A percentile compares a stretch with the other conserved stretches of the same genome.
Evolutionary conservation across 2,113 vertebrate genomes (phyloP).

Genomic region (Aythya baeri): DNA sequence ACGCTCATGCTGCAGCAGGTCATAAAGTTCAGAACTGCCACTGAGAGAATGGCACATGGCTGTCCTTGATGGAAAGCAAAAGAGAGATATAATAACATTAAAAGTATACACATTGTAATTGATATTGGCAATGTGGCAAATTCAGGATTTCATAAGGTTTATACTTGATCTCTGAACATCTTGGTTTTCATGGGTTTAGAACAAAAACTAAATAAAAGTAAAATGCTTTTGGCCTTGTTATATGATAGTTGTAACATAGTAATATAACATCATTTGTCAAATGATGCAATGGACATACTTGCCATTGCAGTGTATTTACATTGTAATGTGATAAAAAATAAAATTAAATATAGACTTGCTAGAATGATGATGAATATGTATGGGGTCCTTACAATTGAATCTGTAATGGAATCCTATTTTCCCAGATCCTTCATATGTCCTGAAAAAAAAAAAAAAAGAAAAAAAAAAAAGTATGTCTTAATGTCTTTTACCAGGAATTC

Average conservation of each 20-base stretch:
- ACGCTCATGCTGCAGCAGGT: background rate
- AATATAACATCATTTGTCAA: background rate
- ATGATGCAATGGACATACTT: background rate
- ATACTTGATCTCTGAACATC: background rate
- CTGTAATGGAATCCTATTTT: background rate
- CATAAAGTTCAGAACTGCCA: background rate
- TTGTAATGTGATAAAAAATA: background rate
- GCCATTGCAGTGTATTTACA: background rate
- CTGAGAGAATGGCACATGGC: accelerated
- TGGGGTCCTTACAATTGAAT: background rate
- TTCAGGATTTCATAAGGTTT: background rate
- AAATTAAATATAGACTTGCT: background rate
- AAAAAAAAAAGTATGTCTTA: too few relatives aligned
- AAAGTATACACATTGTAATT: background rate
- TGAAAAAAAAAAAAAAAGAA: background rate
- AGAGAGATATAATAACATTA: background rate
- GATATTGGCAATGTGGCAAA: background rate
- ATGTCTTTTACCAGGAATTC: background rate
- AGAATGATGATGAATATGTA: background rate
- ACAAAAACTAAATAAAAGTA: background rate
- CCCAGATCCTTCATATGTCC: background rate
- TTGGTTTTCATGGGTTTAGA: background rate
- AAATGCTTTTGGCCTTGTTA: background rate
- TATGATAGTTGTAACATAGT: background rate
- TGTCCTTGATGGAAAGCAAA: background rate